Conservation (phyloP, 1,140 invertebrate genomes). For the Ostrea edulis region DNA sequence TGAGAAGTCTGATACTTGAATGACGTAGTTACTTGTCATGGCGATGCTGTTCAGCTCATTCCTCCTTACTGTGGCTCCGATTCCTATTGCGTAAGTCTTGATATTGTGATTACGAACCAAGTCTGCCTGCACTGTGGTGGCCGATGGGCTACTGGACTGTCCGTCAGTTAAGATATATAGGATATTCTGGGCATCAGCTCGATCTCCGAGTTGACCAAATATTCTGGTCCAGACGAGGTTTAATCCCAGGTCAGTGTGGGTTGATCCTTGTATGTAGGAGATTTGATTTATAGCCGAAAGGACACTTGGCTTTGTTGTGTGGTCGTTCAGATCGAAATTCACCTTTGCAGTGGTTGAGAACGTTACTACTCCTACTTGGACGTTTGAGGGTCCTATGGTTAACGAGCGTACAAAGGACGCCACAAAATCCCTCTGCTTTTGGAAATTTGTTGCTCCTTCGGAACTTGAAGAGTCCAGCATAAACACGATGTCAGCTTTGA, state of each 20-base stretch:
- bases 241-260: conserved; percentile 38
- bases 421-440: conserved; percentile 62
- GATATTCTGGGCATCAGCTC: conserved; percentile 45
- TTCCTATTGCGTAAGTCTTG: conserved; percentile 36
- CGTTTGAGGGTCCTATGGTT: conserved; percentile 56
- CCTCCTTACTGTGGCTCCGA: neutral
- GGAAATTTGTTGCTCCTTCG: conserved; percentile 54
- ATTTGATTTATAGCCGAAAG: conserved; percentile 49
- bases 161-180: conserved; percentile 39
- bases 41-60: neutral
- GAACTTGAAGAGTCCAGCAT: conserved; percentile 61
- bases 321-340: conserved; percentile 50
- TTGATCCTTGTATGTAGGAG: conserved; percentile 45
- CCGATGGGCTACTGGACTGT: conserved; percentile 3
- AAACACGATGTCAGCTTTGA: conserved; percentile 61
- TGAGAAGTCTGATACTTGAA: conserved; percentile 33
- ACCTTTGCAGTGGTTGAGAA: conserved; percentile 44
- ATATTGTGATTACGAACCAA: conserved; percentile 38
- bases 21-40: conserved; percentile 30
- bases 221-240: neutral
- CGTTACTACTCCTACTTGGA: conserved; percentile 57
- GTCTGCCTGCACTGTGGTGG: neutral
- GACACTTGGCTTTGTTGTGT: conserved; percentile 38
- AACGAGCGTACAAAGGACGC: conserved; percentile 55
- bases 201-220: conserved; percentile 29